Conservation (phyloP, 2,888 invertebrate species). For the Malacosoma neustria region DNA sequence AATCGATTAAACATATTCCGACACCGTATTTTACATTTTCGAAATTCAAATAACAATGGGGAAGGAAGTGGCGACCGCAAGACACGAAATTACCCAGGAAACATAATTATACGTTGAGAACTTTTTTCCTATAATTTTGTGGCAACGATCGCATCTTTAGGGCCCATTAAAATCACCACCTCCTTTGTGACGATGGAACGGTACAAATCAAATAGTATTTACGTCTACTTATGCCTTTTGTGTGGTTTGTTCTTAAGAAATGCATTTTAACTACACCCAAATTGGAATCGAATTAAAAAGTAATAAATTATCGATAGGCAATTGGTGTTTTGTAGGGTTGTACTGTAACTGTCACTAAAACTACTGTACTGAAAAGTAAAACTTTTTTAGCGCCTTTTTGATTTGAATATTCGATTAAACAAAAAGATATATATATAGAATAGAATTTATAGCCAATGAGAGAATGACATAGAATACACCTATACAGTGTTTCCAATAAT, state of each 20-base stretch:
- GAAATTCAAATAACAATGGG: slow-evolving; percentile 52
- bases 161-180: slow-evolving; percentile 52
- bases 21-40: neutral
- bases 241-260: slow-evolving; percentile 34
- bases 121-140: slow-evolving; percentile 62
- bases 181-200: slow-evolving; percentile 42
- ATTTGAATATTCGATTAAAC: no score
- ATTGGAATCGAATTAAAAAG: neutral
- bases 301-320: neutral
- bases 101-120: slow-evolving; percentile 63
- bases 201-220: slow-evolving; percentile 60
- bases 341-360: no score
- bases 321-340: neutral
- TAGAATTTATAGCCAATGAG: no score
- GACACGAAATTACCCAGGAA: slow-evolving; percentile 47
- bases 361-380: no score
- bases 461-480: no score
- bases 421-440: no score
- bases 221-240: slow-evolving; percentile 35
- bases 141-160: slow-evolving; percentile 34
- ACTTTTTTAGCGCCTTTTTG: no score
- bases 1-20: slow-evolving; percentile 49
- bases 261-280: slow-evolving; percentile 18
- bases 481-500: no score
- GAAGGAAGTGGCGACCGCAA: slow-evolving; percentile 66